Evolutionary conservation across 2,797 vertebrate genomes (phyloP).

Genomic region (Clarias pachynema): DNA sequence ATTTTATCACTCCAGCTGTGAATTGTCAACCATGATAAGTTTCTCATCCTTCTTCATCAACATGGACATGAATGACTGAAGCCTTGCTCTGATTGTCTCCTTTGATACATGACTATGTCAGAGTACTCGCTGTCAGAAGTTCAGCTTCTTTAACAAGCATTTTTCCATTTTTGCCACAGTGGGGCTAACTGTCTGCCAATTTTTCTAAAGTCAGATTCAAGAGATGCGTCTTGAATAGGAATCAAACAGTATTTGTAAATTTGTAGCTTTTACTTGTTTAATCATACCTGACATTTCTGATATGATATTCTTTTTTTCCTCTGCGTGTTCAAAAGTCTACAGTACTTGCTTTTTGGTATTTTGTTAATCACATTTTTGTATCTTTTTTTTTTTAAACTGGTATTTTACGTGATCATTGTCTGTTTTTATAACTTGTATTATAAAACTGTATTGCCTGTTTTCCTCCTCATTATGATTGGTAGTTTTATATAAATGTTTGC

Average conservation of each 20-base stretch:
- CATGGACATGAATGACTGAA: constrained; percentile 4
- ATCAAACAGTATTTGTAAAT: not conserved
- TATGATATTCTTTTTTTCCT: not conserved
- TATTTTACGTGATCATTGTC: not conserved
- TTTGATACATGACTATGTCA: not conserved
- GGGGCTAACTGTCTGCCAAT: not conserved
- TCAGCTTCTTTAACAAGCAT: not conserved
- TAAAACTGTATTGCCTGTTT: not conserved
- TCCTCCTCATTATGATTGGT: not conserved
- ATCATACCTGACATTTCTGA: not conserved
- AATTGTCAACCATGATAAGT: not conserved
- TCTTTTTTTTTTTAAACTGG: not conserved
- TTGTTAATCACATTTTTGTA: not conserved
- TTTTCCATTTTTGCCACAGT: not conserved
- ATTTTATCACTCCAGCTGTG: not conserved
- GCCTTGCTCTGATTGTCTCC: not conserved
- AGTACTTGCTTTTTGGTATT: not conserved
- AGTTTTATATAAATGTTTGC: not conserved
- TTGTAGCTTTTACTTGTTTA: not conserved
- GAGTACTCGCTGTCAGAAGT: not conserved
- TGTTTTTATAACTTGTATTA: not conserved
- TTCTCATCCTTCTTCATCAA: not conserved
- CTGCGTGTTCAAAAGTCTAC: not conserved
- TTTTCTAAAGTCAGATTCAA: not conserved
- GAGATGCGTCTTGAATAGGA: not conserved